Base-by-base conservation (phyloP, 2,113 vertebrate genomes). In the Sminthopsis crassicaudata region DNA sequence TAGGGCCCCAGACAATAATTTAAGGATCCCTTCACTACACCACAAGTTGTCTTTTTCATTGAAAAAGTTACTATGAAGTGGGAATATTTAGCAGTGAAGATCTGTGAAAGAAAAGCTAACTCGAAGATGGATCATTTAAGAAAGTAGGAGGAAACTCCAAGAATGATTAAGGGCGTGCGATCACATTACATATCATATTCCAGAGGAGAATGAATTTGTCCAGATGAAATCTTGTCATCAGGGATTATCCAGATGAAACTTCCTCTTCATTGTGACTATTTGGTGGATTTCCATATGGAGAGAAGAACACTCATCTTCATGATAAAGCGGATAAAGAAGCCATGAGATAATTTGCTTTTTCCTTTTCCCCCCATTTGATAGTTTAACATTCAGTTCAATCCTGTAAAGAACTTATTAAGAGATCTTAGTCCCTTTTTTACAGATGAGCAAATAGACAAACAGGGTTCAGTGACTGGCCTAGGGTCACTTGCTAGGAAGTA, bases 161-260 rank as follows among this genome's bases (percentile, higher is more conserved):
- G 90, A 55, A 92, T 97, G 96, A 96, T 95, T 96, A 91, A 90
- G 96, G 89, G 95, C 93, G 84, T 93, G 91, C 27, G 53, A 76
- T 92, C 48, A 90, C 84, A 84, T 90, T 93, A 91, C 30, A 93
- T 57, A 55, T 93, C 27, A 30, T 36, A 94, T 93, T 91, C 95
- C 93, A 53, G 30, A 53, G 94, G 91, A 95, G 92, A 94, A 94
- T 93, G 24, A 93, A 95, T 97, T 94, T 94, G 55, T 94, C 93
- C 94, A 54, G 60, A 96, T 96, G 97, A 94, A 95, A 92, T 95
- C 94, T 96, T 95, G 90, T 95, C 96, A 92, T 89, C 26, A 0
- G 95, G 94, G 94, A 95, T 96, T 94, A 96, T 90, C 94, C 50
- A 9, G n/a, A 53, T 95, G 90, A 95, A 92, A 67, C 93, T 67